These are phyloP conservation scores for Aegotheles bennettii DNA, from an alignment of 2,113 vertebrate genomes.

Conservation along the genomic window DNA sequence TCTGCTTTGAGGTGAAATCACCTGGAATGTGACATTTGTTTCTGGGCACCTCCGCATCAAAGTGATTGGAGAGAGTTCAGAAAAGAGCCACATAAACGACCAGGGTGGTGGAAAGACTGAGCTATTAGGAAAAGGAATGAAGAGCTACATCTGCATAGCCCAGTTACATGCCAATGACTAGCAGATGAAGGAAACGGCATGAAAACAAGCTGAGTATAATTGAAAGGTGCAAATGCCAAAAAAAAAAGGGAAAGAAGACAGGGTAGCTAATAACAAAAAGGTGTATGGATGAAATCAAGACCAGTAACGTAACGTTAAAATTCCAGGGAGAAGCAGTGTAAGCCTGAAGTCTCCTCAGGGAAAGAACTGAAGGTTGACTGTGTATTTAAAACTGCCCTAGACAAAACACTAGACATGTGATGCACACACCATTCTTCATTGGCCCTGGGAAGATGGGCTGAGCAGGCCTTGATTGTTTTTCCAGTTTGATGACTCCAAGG, in stretches of 20 bases:
- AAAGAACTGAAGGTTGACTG: background rate
- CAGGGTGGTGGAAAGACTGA: background rate
- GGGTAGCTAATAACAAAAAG: background rate
- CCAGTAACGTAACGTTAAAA: background rate
- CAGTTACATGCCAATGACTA: background rate
- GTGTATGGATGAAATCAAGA: background rate
- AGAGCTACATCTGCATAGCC: background rate
- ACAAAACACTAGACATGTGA: constrained; percentile 4
- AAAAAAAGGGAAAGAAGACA: background rate
- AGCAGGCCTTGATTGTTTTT: constrained; percentile 34
- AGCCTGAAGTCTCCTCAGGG: background rate
- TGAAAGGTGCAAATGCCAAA: background rate
- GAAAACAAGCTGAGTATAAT: background rate
- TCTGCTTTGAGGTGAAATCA: constrained; percentile 36
- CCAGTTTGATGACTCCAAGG: constrained; percentile 32
- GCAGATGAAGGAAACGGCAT: background rate
- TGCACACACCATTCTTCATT: background rate
- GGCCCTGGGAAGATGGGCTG: background rate
- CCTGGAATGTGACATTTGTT: constrained; percentile 39
- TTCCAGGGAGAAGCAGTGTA: background rate
- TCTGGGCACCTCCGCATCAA: constrained; percentile 16
- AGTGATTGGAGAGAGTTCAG: background rate
- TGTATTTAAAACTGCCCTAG: background rate
- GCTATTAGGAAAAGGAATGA: background rate
- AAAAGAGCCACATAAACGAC: background rate